Percentiles rank a stretch among this genome's conserved stretches.
Conservation (phyloP, 1,140 invertebrate genomes). For the Drosophila serrata region DNA sequence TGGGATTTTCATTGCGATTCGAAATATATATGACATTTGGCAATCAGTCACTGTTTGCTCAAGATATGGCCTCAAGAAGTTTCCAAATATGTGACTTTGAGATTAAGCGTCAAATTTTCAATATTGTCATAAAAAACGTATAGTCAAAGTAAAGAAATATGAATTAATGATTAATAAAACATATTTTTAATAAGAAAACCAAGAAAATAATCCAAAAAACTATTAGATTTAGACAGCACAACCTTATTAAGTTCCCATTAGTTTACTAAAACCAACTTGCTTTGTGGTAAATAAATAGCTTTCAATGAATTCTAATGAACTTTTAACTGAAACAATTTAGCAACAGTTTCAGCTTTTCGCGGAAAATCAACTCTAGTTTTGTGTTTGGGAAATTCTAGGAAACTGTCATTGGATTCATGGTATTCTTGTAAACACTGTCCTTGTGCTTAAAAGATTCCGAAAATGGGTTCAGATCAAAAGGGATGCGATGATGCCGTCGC, state of each 20-base stretch:
- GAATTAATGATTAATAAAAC: background rate
- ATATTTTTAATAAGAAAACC: too few species aligned
- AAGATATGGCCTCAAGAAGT: too few species aligned
- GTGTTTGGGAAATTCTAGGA: background rate
- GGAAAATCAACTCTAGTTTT: background rate
- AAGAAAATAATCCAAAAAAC: background rate
- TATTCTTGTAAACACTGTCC: slow-evolving; percentile 8
- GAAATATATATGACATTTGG: too few species aligned
- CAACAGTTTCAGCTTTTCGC: background rate
- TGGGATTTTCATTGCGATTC: too few species aligned
- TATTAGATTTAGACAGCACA: background rate
- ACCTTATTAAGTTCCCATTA: background rate
- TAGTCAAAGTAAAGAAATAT: background rate
- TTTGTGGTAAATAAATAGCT: background rate
- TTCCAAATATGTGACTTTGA: too few species aligned
- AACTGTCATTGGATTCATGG: background rate
- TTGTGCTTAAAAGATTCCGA: slow-evolving; percentile 17
- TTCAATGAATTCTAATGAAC: background rate
- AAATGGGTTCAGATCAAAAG: slow-evolving; percentile 5
- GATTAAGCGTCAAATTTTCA: too few species aligned
- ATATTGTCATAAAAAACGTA: background rate
- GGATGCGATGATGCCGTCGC: too few species aligned
- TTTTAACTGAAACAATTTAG: background rate
- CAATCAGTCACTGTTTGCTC: too few species aligned
- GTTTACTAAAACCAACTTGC: background rate